Base-by-base conservation (phyloP, 1,140 invertebrate species). In the Zaprionus vittiger region DNA sequence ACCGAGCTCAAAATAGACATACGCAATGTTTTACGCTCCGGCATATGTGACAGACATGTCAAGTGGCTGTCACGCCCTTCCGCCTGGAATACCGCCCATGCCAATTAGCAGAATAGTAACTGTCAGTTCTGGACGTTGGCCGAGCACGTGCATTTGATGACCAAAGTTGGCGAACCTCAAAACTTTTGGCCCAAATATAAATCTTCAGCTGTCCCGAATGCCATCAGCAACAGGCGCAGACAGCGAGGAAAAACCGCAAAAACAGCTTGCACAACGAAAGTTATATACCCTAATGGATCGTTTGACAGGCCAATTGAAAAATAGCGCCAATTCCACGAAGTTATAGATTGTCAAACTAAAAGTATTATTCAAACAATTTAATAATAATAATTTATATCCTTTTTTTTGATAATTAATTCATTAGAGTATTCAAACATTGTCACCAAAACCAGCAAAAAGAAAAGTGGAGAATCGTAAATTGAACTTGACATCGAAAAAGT, bases 81-180 rank as follows among this genome's bases (percentile, higher is more conserved):
- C 6, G 49, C 15, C 41, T 22, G n/a, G 41, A 47, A 61, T 12
- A 24, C 20, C 17, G 37, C 78, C 62, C 74, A 55, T 47, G 62
- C 71, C 81, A 84, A 90, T 84, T 90, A 90, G 75, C 54, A 61
- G 24, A 56, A 71, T 61, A 72, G 68, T 69, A 59, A 69, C 81
- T 90, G 84, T 79, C 81, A 81, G 72, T 62, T 79, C 61, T 68
- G 78, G 57, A 60, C 59, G 68, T 76, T 49, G 66, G 62, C 55
- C 56, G 56, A 77, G 85, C 84, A 90, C 84, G 79, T 89, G 84
- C 75, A 69, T 56, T 81, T 89, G 85, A 89, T 90, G 75, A 76
- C 67, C 83, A 73, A 79, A 73, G 66, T 72, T 85, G 66, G 44
- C 56, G 63, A 44, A 62, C 49, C 57, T 44, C 57, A 44, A 59